Percentiles rank a stretch among this genome's conserved stretches.
Conservation (phyloP, 2,888 invertebrate genomes). For the Subacronicta megacephala region DNA sequence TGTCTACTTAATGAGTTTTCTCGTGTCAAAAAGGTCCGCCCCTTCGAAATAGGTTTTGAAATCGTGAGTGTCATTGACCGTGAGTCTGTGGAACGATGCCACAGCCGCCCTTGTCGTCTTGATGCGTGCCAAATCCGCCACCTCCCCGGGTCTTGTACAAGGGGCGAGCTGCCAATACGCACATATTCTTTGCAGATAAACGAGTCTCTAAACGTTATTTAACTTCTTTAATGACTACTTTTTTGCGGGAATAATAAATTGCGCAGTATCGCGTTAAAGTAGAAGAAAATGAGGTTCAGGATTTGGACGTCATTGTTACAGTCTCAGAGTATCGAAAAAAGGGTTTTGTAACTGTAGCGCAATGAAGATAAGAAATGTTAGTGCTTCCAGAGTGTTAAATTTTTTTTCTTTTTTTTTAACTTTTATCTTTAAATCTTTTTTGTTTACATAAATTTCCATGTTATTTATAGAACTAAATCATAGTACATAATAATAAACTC, state of each 20-base stretch:
- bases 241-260: neutral
- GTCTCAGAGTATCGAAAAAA: no score
- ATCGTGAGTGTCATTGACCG: slow-evolving; percentile 69
- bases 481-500: no score
- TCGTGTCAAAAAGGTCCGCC: slow-evolving; percentile 26
- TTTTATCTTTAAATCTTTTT: no score
- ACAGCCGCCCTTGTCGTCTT: slow-evolving; percentile 52
- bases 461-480: no score
- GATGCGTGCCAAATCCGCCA: slow-evolving; percentile 55
- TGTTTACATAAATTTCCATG: no score
- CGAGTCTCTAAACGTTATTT: slow-evolving; percentile 2
- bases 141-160: slow-evolving; percentile 21
- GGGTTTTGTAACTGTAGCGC: no score
- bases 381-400: no score
- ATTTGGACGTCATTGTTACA: no score
- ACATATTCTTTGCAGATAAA: slow-evolving; percentile 16
- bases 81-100: slow-evolving; percentile 56
- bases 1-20: slow-evolving; percentile 15
- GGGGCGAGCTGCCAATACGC: slow-evolving; percentile 37
- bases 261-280: neutral
- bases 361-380: no score
- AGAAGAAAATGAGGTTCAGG: neutral
- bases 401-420: no score
- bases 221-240: neutral
- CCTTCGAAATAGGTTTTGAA: slow-evolving; percentile 45